These are phyloP conservation scores for Drosophila obscura DNA, from an alignment of 1,140 invertebrate genomes.

Conservation along the genomic window DNA sequence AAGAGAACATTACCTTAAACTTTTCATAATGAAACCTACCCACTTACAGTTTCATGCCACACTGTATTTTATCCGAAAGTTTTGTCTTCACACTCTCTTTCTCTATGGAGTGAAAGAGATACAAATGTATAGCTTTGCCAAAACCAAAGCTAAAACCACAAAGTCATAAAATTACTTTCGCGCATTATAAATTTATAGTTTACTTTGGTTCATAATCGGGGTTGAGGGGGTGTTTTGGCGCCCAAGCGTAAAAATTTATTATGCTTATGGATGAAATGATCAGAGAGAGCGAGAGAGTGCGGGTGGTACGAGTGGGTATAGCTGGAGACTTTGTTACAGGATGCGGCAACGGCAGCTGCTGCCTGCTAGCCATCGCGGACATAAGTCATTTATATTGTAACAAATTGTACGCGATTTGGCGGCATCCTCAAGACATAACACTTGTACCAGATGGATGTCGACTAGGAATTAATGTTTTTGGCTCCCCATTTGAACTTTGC, in stretches of 20 bases:
- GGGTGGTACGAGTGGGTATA: conserved; percentile 3
- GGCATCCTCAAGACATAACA: conserved; percentile 46
- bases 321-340: conserved; percentile 10
- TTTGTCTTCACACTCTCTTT: conserved; percentile 58
- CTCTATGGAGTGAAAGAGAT: background rate
- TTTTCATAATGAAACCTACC: no score
- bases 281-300: conserved; percentile 2
- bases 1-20: conserved; percentile 11
- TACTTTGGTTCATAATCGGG: conserved; percentile 52
- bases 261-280: conserved; percentile 72
- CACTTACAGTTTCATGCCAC: no score
- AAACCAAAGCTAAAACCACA: conserved; percentile 79
- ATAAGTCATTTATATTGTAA: conserved; percentile 83
- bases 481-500: conserved; percentile 66
- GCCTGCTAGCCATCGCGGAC: conserved; percentile 66
- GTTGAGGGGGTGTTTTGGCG: conserved; percentile 42
- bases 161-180: conserved; percentile 84
- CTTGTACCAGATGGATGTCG: conserved; percentile 54
- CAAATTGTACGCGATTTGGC: conserved; percentile 80
- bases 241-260: conserved; percentile 83
- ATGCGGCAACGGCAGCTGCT: conserved; percentile 57
- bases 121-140: conserved; percentile 46
- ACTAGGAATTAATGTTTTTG: conserved; percentile 68
- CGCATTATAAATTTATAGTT: conserved; percentile 83
- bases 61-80: conserved; percentile 43